phyloP scores from a whole-genome alignment of 2,113 vertebrate species.

The Hiodon alosoides region DNA sequence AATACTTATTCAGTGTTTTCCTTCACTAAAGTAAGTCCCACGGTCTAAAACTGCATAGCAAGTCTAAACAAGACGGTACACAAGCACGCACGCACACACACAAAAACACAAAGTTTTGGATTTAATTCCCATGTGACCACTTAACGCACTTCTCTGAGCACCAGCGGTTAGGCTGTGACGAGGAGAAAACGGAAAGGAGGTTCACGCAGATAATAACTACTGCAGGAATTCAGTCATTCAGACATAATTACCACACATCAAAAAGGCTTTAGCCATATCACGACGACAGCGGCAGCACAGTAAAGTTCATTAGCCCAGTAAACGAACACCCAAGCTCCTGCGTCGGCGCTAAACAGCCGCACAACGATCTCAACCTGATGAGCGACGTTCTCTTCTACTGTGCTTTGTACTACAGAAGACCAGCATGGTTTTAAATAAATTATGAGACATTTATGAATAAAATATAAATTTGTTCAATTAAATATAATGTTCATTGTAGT shows the following conservation, averaged over 20 bases:
- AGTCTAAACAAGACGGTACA: neutral
- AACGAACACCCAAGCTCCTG: constrained; percentile 9
- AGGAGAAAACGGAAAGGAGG: neutral
- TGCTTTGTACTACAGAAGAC: constrained; percentile 21
- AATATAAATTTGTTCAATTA: constrained; percentile 30
- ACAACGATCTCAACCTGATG: constrained; percentile 6
- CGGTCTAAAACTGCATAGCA: too few relatives aligned
- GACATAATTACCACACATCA: constrained; percentile 11
- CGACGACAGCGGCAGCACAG: neutral
- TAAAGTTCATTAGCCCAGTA: constrained; percentile 36
- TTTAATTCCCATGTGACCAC: constrained; percentile 18
- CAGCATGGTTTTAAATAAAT: constrained; percentile 28
- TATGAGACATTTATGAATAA: constrained; percentile 32
- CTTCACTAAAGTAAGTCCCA: too few relatives aligned
- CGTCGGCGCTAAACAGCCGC: constrained; percentile 14
- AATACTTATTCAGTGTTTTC: too few relatives aligned
- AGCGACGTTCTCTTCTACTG: neutral
- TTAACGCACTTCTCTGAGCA: constrained; percentile 12
- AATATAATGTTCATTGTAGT: constrained; percentile 22
- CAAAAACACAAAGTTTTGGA: neutral
- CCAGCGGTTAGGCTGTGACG: neutral
- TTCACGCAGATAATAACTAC: constrained; percentile 3
- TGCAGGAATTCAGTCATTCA: constrained; percentile 3
- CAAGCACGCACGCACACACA: constrained; percentile 7
- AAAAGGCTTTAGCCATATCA: neutral